Evolutionary conservation across 2,797 vertebrate genomes (phyloP), one percentile per base, ranked within the genome.

Genomic region (Pseudochaenichthys georgianus): DNA sequence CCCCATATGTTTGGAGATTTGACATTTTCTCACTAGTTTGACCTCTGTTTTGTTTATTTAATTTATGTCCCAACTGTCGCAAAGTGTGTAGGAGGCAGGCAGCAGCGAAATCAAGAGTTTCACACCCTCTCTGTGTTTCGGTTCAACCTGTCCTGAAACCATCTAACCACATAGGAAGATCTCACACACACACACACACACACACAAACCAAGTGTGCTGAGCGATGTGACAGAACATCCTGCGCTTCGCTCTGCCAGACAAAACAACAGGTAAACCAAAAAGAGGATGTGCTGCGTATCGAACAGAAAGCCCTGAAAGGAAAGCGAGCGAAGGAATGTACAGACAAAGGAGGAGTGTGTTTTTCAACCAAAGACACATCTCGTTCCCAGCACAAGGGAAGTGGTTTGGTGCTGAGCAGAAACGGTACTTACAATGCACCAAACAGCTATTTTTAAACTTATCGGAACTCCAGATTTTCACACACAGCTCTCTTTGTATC

Each of bases 201-300:
- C 70, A 77, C 42, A 64, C 68, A 85, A 73, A 85, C 70, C 67
- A 48, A 83, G 78, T 60, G 38, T 74, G 42, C 84, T 75, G 70
- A 75, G 83, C 82, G 78, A 80, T 75, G 82, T 70, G 59, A 84
- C 77, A 87, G 87, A 88, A 93, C 91, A 92, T 92, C 89, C 90
- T 92, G 90, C 16, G 19, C 64, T 76, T 73, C 13, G 28, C 64
- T 84, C 72, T 72, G 75, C 78, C 73, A 82, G 60, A 53, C 82
- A 34, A 45, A 61, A 58, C 19, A 62, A 55, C 71, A 77, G 77
- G 71, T 81, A 75, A 83, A 85, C 84, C 59, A 69, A 69, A 28
- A 86, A 80, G 82, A 89, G 88, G 86, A 90, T 78, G 84, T 80
- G 81, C 77, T 73, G 70, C 17, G 13, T 42, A 41, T 64, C 4